A percentile compares a stretch with the other conserved stretches of the same genome.
phyloP scores from a whole-genome alignment of 2,888 invertebrate species.

The Chymomyza fuscimana region DNA sequence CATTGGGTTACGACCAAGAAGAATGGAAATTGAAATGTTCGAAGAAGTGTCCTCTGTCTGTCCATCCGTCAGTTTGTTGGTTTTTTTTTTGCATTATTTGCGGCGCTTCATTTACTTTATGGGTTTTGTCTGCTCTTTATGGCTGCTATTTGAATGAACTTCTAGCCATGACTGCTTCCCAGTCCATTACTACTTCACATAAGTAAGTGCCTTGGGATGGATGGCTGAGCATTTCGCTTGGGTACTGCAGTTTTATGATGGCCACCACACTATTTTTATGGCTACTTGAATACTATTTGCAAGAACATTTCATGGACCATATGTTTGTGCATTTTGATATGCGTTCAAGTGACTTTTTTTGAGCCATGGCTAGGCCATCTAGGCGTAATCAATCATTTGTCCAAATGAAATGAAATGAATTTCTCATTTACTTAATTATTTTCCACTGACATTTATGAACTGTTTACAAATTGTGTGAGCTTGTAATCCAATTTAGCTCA shows the following conservation, averaged over 20 bases:
- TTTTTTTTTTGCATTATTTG: constrained; percentile 41
- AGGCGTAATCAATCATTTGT: not conserved
- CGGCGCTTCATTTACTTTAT: constrained; percentile 69
- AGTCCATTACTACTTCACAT: not conserved
- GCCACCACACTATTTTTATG: constrained; percentile 43
- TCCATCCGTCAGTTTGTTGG: constrained; percentile 11
- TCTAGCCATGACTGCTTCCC: not conserved
- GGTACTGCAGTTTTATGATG: constrained; percentile 55
- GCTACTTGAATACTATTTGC: constrained; percentile 59
- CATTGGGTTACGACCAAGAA: constrained; percentile 55
- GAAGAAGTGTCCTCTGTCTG: constrained; percentile 11
- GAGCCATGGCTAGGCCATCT: not conserved
- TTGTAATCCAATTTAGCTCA: not conserved
- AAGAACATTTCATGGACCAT: constrained; percentile 62
- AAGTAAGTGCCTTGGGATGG: not conserved
- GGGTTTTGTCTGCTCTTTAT: constrained; percentile 64
- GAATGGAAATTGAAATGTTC: constrained; percentile 38
- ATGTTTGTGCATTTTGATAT: constrained; percentile 14
- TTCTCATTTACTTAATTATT: constrained; percentile 10
- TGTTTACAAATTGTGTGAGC: constrained; percentile 41
- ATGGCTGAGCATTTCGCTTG: constrained; percentile 15
- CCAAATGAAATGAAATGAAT: not conserved
- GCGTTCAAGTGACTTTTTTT: not conserved
- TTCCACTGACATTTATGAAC: constrained; percentile 44
- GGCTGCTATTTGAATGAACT: constrained; percentile 61